Base-by-base conservation (phyloP, 2,113 vertebrate genomes). In the Onychostoma macrolepis region DNA sequence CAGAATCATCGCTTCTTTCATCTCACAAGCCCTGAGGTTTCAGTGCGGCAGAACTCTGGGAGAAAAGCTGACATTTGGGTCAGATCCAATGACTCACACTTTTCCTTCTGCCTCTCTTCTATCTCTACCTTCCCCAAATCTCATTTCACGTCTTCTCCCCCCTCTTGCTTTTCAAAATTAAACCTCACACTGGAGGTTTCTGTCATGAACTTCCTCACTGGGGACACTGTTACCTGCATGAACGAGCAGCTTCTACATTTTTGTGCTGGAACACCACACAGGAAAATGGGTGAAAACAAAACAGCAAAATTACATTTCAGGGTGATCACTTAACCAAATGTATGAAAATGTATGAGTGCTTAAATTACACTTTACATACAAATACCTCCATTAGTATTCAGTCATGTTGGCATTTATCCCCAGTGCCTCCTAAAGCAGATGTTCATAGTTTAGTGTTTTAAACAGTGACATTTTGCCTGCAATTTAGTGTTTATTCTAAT, bases 51-150 rank as follows among this genome's bases (percentile, higher is more conserved):
- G 41, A 77, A 75, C 82, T 87, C 83, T 36, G 38, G 38, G 21
- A 76, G 21, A 28, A 78, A 82, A 76, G 89, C 80, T 91, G 93
- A 92, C 91, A 92, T 93, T 84, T 88, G 86, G 91, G 92, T 93
- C 93, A 89, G 86, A 41, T 21, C 26, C 84, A 88, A 89, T 92
- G 92, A 94, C 87, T 94, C 91, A 90, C 89, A 72, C 11, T 24
- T 30, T 65, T 58, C n/a, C 24, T 28, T 69, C 58, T 28, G 28
- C 56, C 38, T 41, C 24, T 28, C 10, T 24, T 61, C 56, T 45
- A 17, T 72, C 71, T 53, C 56, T 67, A 24, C 78, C 24, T 80
- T 38, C 36, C 48, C 48, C 36, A 26, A 71, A 69, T 43, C 13
- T 58, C 24, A 28, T 61, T 74, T 75, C 38, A 43, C 53, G n/a